phyloP scores from a whole-genome alignment of 2,113 vertebrate species.

The Redunca redunca region DNA sequence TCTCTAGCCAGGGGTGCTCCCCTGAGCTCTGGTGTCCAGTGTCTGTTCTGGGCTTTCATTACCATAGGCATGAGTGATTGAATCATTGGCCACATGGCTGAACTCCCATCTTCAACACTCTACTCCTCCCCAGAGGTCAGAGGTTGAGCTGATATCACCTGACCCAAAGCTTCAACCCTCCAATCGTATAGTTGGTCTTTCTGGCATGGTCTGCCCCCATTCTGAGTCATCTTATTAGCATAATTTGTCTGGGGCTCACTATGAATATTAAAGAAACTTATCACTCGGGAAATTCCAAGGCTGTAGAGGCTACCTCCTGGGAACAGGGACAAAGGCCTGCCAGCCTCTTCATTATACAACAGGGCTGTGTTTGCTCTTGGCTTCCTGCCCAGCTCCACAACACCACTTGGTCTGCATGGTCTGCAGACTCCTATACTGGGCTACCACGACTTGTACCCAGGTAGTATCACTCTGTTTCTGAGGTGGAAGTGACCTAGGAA shows the following conservation, averaged over 20 bases:
- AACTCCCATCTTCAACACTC: background rate
- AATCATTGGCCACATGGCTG: background rate
- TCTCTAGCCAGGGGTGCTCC: background rate
- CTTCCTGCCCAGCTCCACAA: background rate
- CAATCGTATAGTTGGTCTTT: background rate
- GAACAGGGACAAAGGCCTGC: background rate
- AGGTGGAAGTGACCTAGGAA: background rate
- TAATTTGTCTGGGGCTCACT: too few species aligned
- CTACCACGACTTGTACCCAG: background rate
- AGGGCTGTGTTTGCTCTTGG: background rate
- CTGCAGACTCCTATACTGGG: background rate
- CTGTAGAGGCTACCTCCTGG: background rate
- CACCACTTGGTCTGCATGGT: fast-evolving
- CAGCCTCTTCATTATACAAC: background rate
- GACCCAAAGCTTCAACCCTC: background rate
- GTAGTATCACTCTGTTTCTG: background rate
- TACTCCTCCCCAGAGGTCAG: background rate
- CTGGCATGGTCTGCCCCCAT: background rate
- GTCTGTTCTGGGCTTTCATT: background rate
- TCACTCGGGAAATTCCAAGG: background rate
- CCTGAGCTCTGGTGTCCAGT: background rate
- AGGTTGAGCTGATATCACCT: background rate
- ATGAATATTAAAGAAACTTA: background rate
- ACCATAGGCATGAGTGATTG: background rate
- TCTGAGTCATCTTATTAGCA: background rate